phyloP scores from a whole-genome alignment of 2,797 vertebrate species.

The Nasua narica region DNA sequence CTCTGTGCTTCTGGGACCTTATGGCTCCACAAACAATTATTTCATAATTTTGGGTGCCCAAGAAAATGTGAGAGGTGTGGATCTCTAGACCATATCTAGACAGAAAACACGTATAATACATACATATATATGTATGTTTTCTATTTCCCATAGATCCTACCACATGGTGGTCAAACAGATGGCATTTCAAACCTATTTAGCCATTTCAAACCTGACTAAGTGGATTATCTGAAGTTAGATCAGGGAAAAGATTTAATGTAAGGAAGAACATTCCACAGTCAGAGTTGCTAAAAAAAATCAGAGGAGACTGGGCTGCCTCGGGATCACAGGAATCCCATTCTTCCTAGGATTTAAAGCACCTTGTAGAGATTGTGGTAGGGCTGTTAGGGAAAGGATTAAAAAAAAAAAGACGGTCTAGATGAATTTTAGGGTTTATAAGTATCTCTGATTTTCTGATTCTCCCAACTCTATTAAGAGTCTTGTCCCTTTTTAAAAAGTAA shows the following conservation, averaged over 20 bases:
- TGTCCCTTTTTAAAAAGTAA: neutral
- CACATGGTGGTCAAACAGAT: neutral
- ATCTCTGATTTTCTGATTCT: neutral
- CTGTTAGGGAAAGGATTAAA: neutral
- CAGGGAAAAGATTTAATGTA: neutral
- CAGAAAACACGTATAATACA: no score
- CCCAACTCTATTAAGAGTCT: neutral
- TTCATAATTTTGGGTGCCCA: neutral
- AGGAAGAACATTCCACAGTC: neutral
- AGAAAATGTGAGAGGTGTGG: neutral
- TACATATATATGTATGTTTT: neutral
- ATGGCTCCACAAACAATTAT: neutral
- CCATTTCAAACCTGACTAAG: neutral
- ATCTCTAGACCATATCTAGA: neutral
- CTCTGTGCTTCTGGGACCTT: neutral
- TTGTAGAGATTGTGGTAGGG: neutral
- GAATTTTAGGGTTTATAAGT: neutral
- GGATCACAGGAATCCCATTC: neutral
- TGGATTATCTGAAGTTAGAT: neutral
- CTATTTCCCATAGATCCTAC: neutral
- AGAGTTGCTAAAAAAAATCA: neutral
- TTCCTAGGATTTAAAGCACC: neutral
- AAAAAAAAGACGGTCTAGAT: neutral
- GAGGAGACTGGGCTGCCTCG: neutral
- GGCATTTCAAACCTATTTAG: neutral